Percentiles rank a stretch among this genome's conserved stretches.
Evolutionary conservation across 2,797 vertebrate species (phyloP).

Genomic region (Oreonectes daqikongensis): DNA sequence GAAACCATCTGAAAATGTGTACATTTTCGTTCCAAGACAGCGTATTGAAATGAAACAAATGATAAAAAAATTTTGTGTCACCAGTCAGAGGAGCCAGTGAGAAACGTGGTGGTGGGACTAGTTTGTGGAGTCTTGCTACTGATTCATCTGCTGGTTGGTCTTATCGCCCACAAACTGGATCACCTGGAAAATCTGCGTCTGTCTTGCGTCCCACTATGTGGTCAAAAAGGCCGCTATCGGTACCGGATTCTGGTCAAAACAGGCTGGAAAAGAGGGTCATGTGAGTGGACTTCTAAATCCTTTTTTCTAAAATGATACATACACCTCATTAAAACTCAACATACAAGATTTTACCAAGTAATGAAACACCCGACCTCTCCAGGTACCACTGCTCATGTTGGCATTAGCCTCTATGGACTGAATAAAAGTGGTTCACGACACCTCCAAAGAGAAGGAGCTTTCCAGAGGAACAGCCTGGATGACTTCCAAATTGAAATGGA

Average conservation of each 20-base stretch:
- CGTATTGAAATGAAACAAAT: neutral
- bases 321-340: neutral
- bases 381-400: conserved; percentile 84
- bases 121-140: conserved; percentile 74
- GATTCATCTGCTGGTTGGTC: conserved; percentile 74
- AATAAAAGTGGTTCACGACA: conserved; percentile 80
- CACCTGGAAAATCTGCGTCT: conserved; percentile 74
- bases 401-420: conserved; percentile 78
- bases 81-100: conserved; percentile 68
- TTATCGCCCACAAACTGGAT: conserved; percentile 81
- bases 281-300: conserved; percentile 62
- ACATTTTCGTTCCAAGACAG: neutral
- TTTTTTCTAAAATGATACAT: no score
- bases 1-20: no score
- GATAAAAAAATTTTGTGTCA: neutral
- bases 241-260: conserved; percentile 83
- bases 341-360: neutral
- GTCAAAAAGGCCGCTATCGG: conserved; percentile 72
- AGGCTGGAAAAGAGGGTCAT: conserved; percentile 76
- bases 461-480: conserved; percentile 76
- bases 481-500: conserved; percentile 82
- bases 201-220: conserved; percentile 76
- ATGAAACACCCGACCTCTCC: conserved; percentile 24
- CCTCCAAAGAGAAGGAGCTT: conserved; percentile 76
- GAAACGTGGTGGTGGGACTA: conserved; percentile 72